phyloP scores from a whole-genome alignment of 2,113 vertebrate species.

The Loxodonta africana region DNA sequence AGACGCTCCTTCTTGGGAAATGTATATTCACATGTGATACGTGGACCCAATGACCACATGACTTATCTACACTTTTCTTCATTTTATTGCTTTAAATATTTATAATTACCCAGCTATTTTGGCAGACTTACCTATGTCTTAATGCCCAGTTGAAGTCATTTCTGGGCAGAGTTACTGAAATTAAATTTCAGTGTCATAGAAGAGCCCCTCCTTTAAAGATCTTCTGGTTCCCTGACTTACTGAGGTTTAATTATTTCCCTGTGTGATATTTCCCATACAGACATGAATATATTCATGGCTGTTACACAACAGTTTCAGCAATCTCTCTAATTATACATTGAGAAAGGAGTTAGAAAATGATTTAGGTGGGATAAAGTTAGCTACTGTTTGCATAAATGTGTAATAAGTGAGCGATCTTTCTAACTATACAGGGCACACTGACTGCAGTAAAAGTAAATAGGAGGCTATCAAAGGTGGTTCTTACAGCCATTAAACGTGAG shows the following conservation, averaged over 20 bases:
- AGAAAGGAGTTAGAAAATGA: no score
- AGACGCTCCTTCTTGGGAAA: background rate
- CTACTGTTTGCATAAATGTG: no score
- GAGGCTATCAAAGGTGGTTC: background rate
- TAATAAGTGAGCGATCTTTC: no score
- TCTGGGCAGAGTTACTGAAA: background rate
- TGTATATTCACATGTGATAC: background rate
- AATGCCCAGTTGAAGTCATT: background rate
- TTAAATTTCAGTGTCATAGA: background rate
- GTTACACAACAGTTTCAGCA: background rate
- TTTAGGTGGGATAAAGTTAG: no score
- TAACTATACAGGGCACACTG: no score
- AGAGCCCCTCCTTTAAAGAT: accelerated
- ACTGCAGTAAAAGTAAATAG: no score
- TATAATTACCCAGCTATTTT: no score
- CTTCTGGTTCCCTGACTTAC: accelerated
- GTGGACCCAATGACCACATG: no score
- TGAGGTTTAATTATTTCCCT: background rate
- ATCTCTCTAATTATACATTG: background rate
- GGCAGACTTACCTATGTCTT: background rate
- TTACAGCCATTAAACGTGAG: background rate
- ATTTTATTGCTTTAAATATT: background rate
- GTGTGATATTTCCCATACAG: background rate
- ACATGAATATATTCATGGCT: background rate
- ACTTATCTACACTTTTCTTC: background rate